A percentile compares a stretch with the other conserved stretches of the same genome.
phyloP scores from a whole-genome alignment of 2,888 invertebrate species.

The Ypsolopha sequella region DNA sequence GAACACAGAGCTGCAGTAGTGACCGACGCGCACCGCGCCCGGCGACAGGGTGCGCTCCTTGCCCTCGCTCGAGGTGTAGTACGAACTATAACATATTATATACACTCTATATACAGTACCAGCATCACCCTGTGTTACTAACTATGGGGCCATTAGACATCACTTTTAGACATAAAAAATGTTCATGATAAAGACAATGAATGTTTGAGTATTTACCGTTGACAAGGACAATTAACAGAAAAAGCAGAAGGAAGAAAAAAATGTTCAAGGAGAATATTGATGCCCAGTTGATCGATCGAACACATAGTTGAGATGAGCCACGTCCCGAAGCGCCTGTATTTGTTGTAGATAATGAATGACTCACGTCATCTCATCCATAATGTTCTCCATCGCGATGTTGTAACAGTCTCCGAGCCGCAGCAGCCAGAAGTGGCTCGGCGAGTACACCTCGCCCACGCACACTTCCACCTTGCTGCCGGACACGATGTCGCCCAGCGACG shows the following conservation, averaged over 20 bases:
- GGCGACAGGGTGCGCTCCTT: conserved; percentile 27
- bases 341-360: too few species aligned
- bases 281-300: too few species aligned
- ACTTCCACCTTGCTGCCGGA: conserved; percentile 33
- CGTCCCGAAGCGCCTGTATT: too few species aligned
- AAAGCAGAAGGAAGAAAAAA: not conserved
- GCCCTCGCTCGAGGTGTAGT: conserved; percentile 36
- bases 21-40: conserved; percentile 49
- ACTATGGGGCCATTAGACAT: too few species aligned
- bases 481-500: conserved; percentile 23
- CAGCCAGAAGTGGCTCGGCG: conserved; percentile 71
- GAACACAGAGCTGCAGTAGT: conserved; percentile 57
- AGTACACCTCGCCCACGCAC: conserved; percentile 64
- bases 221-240: not conserved
- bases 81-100: conserved; percentile 22
- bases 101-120: too few species aligned
- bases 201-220: not conserved
- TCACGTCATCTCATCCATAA: conserved; percentile 68
- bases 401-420: conserved; percentile 38
- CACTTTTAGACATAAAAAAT: too few species aligned
- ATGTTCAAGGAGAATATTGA: not conserved
- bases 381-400: conserved; percentile 41
- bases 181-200: too few species aligned
- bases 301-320: too few species aligned
- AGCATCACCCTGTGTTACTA: too few species aligned